Percentiles rank a stretch among this genome's conserved stretches.
phyloP scores from a whole-genome alignment of 1,140 invertebrate genomes.

The Drosophila subobscura region DNA sequence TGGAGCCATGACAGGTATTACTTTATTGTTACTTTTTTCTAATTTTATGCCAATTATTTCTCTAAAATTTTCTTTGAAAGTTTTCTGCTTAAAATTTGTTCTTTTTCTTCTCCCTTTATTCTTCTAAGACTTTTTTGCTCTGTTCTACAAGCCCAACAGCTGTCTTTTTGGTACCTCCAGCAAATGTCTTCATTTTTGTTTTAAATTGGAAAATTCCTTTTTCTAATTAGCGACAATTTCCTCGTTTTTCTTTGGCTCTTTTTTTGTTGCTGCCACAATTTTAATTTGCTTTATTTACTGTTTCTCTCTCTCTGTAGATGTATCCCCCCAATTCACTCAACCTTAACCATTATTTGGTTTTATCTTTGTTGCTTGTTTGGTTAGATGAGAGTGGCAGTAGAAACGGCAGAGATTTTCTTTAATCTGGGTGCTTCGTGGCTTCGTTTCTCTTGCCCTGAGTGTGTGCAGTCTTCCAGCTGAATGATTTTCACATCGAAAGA shows the following conservation, averaged over 20 bases:
- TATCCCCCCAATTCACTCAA: slow-evolving; percentile 45
- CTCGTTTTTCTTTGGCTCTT: slow-evolving; percentile 21
- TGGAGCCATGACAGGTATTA: no score
- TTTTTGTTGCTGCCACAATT: slow-evolving; percentile 2
- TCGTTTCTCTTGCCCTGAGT: slow-evolving; percentile 18
- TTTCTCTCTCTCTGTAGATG: slow-evolving; percentile 15
- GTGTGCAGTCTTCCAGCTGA: slow-evolving; percentile 81
- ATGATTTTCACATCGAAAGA: slow-evolving; percentile 67
- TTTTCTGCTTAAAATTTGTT: no score
- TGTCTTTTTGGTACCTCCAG: no score
- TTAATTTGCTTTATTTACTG: slow-evolving; percentile 44
- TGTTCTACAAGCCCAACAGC: no score
- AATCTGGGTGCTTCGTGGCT: slow-evolving; percentile 45
- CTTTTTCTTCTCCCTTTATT: no score
- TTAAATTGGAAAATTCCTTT: slow-evolving; percentile 28
- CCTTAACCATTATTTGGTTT: slow-evolving; percentile 60
- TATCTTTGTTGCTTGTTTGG: slow-evolving; percentile 40
- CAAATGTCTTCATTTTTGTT: neutral
- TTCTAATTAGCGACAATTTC: slow-evolving; percentile 69
- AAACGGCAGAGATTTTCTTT: slow-evolving; percentile 44
- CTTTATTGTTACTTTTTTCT: no score
- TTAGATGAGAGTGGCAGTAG: slow-evolving; percentile 17
- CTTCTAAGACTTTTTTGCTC: no score
- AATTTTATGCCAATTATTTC: no score
- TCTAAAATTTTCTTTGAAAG: no score